Evolutionary conservation across 92 coral and sea anemone genomes (phyloP).

Genomic region (Phenganax subtilis): DNA sequence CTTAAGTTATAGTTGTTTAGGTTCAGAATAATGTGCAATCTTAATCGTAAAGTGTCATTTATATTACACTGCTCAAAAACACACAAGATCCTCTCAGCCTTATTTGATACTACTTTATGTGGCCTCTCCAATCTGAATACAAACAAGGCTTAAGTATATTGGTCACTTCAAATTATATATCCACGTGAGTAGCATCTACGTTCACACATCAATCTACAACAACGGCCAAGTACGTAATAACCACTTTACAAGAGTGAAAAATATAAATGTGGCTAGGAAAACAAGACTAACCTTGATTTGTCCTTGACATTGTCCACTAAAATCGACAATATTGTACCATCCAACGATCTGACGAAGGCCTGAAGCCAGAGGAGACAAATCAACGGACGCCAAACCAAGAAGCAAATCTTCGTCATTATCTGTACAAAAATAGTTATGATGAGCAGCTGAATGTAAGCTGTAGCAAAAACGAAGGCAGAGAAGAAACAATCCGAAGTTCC

Average conservation of each 20-base stretch:
- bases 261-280: neutral
- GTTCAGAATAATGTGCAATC: too few species aligned
- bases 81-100: too few species aligned
- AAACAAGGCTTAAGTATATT: too few species aligned
- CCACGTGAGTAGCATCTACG: too few species aligned
- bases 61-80: too few species aligned
- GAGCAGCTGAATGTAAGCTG: neutral
- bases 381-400: slow-evolving; percentile 75
- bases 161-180: too few species aligned
- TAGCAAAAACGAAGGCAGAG: neutral
- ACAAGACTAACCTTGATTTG: slow-evolving; percentile 67
- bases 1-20: neutral
- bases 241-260: too few species aligned
- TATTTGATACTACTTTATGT: too few species aligned
- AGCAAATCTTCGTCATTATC: slow-evolving; percentile 48
- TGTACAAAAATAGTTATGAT: neutral
- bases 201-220: too few species aligned
- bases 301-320: slow-evolving; percentile 85
- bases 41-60: too few species aligned
- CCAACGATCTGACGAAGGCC: slow-evolving; percentile 87
- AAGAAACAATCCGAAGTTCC: neutral
- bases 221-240: too few species aligned
- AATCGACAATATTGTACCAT: slow-evolving; percentile 85
- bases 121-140: too few species aligned
- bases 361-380: slow-evolving; percentile 77